phyloP scores from a whole-genome alignment of 2,888 invertebrate species.

The Caenorhabditis panamensis region DNA sequence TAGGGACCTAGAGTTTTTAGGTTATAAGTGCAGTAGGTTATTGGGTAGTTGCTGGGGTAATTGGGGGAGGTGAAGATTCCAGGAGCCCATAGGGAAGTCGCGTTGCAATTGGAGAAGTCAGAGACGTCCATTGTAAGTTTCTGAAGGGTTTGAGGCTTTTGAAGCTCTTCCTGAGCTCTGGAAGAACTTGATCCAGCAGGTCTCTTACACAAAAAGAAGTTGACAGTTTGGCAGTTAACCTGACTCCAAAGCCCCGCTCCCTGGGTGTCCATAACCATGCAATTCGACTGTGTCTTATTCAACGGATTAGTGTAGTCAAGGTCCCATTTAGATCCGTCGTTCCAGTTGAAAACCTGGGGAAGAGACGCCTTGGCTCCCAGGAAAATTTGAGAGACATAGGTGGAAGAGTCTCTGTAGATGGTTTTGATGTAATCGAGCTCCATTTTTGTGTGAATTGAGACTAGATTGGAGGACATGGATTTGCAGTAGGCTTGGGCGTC shows the following conservation, averaged over 20 bases:
- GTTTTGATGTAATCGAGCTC: slow-evolving; percentile 25
- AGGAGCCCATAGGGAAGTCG: slow-evolving; percentile 32
- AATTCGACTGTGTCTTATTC: not conserved
- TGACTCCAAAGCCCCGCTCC: slow-evolving; percentile 19
- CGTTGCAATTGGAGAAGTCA: slow-evolving; percentile 43
- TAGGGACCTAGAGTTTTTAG: slow-evolving; percentile 19
- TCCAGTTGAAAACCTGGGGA: slow-evolving; percentile 35
- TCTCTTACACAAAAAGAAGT: slow-evolving; percentile 28
- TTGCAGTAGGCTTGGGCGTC: slow-evolving; percentile 19
- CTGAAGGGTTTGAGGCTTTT: not conserved
- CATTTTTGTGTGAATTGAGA: slow-evolving; percentile 26
- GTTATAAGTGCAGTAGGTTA: slow-evolving; percentile 15
- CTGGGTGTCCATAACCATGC: slow-evolving; percentile 21
- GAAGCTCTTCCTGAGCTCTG: not conserved
- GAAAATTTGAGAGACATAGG: slow-evolving; percentile 2
- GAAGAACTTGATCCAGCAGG: not conserved
- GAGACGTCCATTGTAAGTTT: not conserved
- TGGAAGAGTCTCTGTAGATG: slow-evolving; percentile 11
- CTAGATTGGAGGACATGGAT: slow-evolving; percentile 12
- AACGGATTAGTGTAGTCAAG: slow-evolving; percentile 22
- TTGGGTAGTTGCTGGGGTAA: slow-evolving; percentile 16
- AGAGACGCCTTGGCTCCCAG: slow-evolving; percentile 20
- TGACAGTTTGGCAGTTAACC: not conserved
- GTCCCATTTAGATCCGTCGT: slow-evolving; percentile 17
- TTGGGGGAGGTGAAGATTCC: slow-evolving; percentile 28